Base-by-base conservation (phyloP, 2,113 vertebrate genomes). In the Kobus ellipsiprymnus region DNA sequence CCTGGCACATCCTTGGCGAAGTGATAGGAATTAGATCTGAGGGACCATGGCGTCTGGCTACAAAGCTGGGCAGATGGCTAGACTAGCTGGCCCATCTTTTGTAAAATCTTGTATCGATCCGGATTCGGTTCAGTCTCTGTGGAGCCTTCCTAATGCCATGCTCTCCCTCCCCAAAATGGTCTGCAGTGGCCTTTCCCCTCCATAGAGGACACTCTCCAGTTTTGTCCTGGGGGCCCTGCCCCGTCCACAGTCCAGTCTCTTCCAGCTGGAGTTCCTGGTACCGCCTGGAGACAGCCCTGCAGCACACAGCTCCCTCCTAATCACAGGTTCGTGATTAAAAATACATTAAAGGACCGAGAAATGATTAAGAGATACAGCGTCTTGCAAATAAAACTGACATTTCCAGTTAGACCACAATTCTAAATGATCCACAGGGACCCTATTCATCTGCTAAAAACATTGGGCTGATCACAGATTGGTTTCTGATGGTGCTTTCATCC, bases 261-360 rank as follows among this genome's bases (percentile, higher is more conserved):
- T 74, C 77, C 33, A 84, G 96, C 6, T 90, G 84, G 46, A 97
- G 96, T 96, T 97, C 71, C 30, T 0, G 0, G 82, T 87, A 52
- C 92, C 4, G 0, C 0, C 19, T 93, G 48, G 85, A 98, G 94
- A 95, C 88, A 88, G 97, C 83, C 91, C 82, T 59, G 94, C 46
- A 87, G 59, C 46, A 46, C 16, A 3, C 27, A 91, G 94, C 14
- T 96, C 62, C 82, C 95, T 97, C 57, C 85, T 97, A 74, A 87
- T 97, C 91, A 91, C 17, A 82, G 50, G 30, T 55, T 97, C 46
- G 2, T 87, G 98, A 97, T 95, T 97, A 97, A 98, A 98, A 98
- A 98, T 97, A 97, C 96, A 97, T 98, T 77, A 98, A 94, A 98
- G 96, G 59, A 81, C 89, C 54, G 87, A 97, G 95, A 97, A 94